phyloP scores from a whole-genome alignment of 1,140 invertebrate genomes.

The Drosophila kurseongensis region DNA sequence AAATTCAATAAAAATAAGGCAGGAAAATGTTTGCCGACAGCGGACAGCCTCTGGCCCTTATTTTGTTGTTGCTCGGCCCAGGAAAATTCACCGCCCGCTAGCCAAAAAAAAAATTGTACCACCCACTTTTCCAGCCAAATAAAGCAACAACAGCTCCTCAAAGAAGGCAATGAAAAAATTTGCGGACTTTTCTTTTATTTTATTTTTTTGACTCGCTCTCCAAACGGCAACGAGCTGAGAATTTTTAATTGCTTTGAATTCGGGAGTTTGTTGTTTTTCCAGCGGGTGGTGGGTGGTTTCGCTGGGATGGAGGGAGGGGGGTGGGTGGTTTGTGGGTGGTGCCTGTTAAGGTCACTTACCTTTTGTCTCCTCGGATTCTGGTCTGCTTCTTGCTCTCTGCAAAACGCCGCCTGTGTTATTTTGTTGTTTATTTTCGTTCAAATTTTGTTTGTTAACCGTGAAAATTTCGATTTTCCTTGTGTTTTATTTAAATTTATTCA shows the following conservation, averaged over 20 bases:
- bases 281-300: not conserved
- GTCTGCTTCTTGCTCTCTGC: conserved; percentile 21
- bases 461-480: not conserved
- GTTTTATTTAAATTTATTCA: conserved; percentile 3
- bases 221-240: conserved; percentile 32
- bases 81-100: not conserved
- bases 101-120: not conserved
- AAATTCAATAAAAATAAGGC: conserved; percentile 74
- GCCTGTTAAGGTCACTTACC: conserved; percentile 70
- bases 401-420: conserved; percentile 32
- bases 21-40: conserved; percentile 66
- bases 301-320: not conserved
- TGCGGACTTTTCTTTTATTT: conserved; percentile 3
- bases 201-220: conserved; percentile 6
- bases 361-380: conserved; percentile 50
- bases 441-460: not conserved
- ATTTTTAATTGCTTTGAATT: conserved; percentile 52
- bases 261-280: conserved; percentile 21
- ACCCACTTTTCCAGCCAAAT: not conserved
- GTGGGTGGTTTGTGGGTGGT: conserved; percentile 6
- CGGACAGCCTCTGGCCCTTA: conserved; percentile 45
- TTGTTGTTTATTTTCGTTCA: conserved; percentile 38
- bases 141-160: conserved; percentile 22
- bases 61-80: conserved; percentile 1
- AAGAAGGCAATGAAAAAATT: conserved; percentile 64